Conservation (phyloP, 2,797 vertebrate species). For the Onychomys torridus region DNA sequence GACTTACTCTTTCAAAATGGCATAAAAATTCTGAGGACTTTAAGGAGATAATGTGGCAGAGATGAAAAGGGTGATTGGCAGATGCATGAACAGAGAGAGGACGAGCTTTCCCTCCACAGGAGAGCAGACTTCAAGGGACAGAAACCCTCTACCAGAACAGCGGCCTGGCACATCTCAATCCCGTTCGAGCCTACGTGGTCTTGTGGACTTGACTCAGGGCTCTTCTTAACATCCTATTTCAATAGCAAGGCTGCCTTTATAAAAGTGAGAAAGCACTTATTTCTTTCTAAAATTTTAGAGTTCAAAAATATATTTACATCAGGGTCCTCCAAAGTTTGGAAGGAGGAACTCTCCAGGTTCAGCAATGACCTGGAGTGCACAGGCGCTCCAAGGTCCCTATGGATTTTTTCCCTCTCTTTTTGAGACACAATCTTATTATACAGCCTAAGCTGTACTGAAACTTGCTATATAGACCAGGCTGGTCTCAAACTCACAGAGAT, state of each 20-base stretch:
- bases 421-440: neutral
- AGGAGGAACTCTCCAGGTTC: neutral
- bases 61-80: slow-evolving; percentile 66
- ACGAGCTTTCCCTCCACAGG: neutral
- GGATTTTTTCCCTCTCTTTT: neutral
- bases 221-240: neutral
- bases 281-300: neutral
- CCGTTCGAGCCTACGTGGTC: neutral
- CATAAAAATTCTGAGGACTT: slow-evolving; percentile 27
- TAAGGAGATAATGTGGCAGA: slow-evolving; percentile 58
- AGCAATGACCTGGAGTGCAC: neutral
- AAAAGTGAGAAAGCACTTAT: slow-evolving; percentile 39
- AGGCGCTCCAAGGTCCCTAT: neutral
- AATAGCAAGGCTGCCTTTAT: neutral
- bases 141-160: neutral
- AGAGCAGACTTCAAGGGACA: neutral
- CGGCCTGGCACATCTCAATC: neutral
- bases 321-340: neutral
- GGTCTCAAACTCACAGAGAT: neutral
- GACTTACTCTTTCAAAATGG: slow-evolving; percentile 69
- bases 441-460: neutral
- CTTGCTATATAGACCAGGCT: neutral
- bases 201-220: neutral
- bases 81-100: neutral
- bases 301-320: neutral